Percentiles rank a stretch among this genome's conserved stretches.
These are phyloP conservation scores for Athetis lepigone DNA, from an alignment of 2,888 invertebrate species.

Conservation along the genomic window DNA sequence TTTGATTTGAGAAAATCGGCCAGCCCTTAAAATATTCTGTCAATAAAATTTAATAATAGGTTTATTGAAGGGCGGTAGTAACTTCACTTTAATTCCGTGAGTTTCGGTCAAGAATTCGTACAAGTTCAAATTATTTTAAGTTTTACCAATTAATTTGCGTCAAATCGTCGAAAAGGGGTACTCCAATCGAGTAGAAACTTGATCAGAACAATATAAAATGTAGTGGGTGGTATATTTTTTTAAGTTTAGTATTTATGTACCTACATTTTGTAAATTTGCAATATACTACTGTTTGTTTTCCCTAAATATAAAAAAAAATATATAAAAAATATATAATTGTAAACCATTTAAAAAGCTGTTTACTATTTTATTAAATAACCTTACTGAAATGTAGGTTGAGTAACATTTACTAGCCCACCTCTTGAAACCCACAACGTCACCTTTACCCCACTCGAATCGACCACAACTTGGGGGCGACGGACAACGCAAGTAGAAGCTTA, in stretches of 20 bases:
- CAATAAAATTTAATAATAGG: conserved; percentile 1
- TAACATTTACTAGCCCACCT: conserved; percentile 2
- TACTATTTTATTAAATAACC: background rate
- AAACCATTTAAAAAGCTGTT: background rate
- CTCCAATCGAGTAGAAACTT: conserved; percentile 6
- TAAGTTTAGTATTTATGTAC: too few relatives aligned
- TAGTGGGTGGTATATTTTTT: too few relatives aligned
- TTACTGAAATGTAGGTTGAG: background rate
- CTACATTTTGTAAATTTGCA: too few relatives aligned
- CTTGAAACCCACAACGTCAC: conserved; percentile 22
- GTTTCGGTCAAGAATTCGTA: conserved; percentile 3
- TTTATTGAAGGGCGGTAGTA: background rate
- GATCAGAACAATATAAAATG: conserved; percentile 2
- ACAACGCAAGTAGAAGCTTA: conserved; percentile 42
- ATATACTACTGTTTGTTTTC: too few relatives aligned
- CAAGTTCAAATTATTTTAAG: conserved; percentile 16
- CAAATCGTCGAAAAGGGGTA: conserved; percentile 5
- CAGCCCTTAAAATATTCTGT: background rate
- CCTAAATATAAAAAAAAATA: too few relatives aligned
- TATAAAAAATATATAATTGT: too few relatives aligned
- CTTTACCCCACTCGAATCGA: conserved; percentile 37
- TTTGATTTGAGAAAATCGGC: background rate
- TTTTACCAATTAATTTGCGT: background rate
- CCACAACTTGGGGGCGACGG: conserved; percentile 32
- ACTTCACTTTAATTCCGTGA: conserved; percentile 10